Conservation (phyloP, 37 sponge, comb jelly and placozoan species). For the Aplysina aerophoba region DNA sequence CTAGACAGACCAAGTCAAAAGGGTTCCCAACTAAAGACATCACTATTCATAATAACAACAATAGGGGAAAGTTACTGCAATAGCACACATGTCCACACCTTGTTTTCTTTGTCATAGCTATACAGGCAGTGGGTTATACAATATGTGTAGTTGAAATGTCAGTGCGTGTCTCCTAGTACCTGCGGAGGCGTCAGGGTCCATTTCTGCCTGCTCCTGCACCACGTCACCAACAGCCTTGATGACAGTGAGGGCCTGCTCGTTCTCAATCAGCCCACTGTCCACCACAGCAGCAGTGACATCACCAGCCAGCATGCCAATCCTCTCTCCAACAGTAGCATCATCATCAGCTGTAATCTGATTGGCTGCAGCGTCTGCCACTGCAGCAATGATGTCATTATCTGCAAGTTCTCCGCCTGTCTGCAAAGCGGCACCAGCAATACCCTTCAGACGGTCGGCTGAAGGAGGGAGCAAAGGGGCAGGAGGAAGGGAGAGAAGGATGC, state of each 20-base stretch:
- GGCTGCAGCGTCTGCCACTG: slow-evolving; percentile 1
- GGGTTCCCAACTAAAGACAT: no score
- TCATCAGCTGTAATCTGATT: slow-evolving; percentile 23
- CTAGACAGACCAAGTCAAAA: no score
- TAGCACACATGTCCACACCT: no score
- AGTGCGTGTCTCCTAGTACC: no score
- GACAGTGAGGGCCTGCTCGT: neutral
- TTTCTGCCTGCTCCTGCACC: slow-evolving; percentile 16
- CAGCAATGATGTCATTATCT: neutral
- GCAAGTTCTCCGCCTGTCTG: neutral
- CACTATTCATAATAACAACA: no score
- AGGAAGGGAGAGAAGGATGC: no score
- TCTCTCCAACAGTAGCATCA: neutral
- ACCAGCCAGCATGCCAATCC: neutral
- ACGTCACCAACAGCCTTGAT: neutral
- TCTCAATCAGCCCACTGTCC: slow-evolving; percentile 9
- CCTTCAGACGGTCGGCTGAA: neutral
- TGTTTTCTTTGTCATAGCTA: no score
- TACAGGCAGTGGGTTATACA: no score
- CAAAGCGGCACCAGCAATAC: neutral
- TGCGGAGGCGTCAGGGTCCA: slow-evolving; percentile 1
- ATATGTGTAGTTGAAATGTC: no score
- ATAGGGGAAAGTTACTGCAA: no score
- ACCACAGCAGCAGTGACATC: neutral
- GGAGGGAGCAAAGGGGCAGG: neutral